Percentiles rank a stretch among this genome's conserved stretches.
phyloP scores from a whole-genome alignment of 2,888 invertebrate species.

The Eristalinus sepulchralis region DNA sequence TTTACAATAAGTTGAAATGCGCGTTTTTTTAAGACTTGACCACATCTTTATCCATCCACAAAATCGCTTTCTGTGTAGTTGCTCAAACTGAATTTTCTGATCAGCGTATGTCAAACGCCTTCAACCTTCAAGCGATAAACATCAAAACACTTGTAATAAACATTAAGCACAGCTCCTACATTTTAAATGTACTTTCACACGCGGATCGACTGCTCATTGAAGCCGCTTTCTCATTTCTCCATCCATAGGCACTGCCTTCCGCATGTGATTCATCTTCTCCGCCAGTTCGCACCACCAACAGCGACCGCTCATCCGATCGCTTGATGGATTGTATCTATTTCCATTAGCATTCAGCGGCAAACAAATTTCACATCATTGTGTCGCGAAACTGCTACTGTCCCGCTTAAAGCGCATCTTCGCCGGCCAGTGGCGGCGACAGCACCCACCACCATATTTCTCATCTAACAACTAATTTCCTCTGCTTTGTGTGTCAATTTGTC shows the following conservation, averaged over 20 bases:
- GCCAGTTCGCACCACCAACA: background rate
- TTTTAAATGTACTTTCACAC: background rate
- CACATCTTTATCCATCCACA: too few relatives aligned
- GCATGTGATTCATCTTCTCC: background rate
- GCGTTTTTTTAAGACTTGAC: too few relatives aligned
- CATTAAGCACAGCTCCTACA: too few relatives aligned
- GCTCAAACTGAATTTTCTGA: too few relatives aligned
- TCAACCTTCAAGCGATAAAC: too few relatives aligned
- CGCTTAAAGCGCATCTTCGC: background rate
- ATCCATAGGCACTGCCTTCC: background rate
- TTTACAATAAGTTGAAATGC: too few relatives aligned
- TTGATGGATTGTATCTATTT: background rate
- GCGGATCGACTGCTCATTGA: background rate
- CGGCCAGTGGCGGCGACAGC: slow-evolving; percentile 8
- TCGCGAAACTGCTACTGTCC: slow-evolving; percentile 3
- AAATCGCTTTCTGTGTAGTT: too few relatives aligned
- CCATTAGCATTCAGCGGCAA: background rate
- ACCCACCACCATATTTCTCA: slow-evolving; percentile 2
- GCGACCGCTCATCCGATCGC: background rate
- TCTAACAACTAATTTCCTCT: slow-evolving; percentile 42
- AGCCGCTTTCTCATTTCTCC: background rate
- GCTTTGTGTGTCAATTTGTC: slow-evolving; percentile 49
- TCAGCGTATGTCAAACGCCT: too few relatives aligned
- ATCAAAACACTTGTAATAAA: too few relatives aligned
- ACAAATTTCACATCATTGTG: slow-evolving; percentile 28